Evolutionary conservation across 2,888 invertebrate genomes (phyloP), one percentile per base, ranked within the genome.

Genomic region (Chrysopilus asiliformis): DNA sequence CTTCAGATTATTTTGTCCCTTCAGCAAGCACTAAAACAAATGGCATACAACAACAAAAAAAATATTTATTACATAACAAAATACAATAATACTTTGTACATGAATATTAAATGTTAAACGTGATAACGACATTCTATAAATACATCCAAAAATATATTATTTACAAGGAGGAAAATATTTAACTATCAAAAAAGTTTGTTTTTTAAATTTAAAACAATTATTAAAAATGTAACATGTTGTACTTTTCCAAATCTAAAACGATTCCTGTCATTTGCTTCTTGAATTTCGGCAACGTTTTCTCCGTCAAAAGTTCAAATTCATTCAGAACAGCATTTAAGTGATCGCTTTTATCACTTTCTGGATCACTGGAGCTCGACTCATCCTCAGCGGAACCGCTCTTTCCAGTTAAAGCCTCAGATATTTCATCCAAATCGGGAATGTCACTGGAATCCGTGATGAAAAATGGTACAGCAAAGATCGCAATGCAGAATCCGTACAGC

Each of bases 401-500:
- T 14, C 16, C 17, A 15, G 7, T 10, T 12, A 55, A 50, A 3
- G 52, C 56, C 32, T 53, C 47, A 4, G 53, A 47, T 0, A 52
- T 53, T 28, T 48, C 42, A 38, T 57, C 53, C n/a, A 56, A 45
- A 43, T 57, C 50, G 6, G 53, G 47, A 3, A 55, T 33, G 39
- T 57, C 53, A 13, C 25, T 44, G 5, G 51, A 45, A 16, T 51
- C 49, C 3, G 52, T 49, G 26, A 57, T 50, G 19, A 54, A 55
- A 34, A 56, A 57, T 2, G 56, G 56, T 22, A 57, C 41, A 0
- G 53, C 40, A 43, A 53, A 54, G 2, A 51, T 49, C 0, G 54
- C 49, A 53, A 58, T 58, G 14, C 53, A 53, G 18, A 56, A 47
- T 14, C 55, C 57, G 38, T 50, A 58, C 3, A 49, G 42, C 0